phyloP scores from a whole-genome alignment of 2,113 vertebrate species.

The Phodopus roborovskii region DNA sequence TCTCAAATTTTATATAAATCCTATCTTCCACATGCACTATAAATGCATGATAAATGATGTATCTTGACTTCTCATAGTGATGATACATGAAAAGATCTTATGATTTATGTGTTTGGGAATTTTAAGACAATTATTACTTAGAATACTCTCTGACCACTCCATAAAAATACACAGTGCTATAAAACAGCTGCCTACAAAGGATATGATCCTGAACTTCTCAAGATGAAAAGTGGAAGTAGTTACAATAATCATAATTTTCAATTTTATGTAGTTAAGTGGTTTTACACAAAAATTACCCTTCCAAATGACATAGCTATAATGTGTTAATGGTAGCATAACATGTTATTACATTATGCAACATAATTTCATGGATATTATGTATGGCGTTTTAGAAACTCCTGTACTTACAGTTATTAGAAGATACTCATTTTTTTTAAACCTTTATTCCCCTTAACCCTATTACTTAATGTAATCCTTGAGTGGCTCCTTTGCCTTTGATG shows the following conservation, averaged over 20 bases:
- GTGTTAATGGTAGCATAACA: constrained; percentile 89
- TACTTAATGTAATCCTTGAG: constrained; percentile 83
- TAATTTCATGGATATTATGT: constrained; percentile 89
- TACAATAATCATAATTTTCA: constrained; percentile 91
- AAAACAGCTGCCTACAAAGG: constrained; percentile 87
- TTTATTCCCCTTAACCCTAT: constrained; percentile 84
- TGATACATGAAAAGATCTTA: constrained; percentile 85
- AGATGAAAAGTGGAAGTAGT: constrained; percentile 88
- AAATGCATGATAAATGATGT: constrained; percentile 85
- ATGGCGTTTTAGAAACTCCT: constrained; percentile 87
- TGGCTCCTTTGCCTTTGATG: constrained; percentile 79
- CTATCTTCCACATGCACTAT: constrained; percentile 77
- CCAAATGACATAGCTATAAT: constrained; percentile 89
- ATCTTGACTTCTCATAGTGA: constrained; percentile 85
- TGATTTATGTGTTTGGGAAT: constrained; percentile 88
- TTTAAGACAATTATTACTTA: constrained; percentile 89
- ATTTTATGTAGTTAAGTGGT: constrained; percentile 91
- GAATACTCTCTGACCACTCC: constrained; percentile 84
- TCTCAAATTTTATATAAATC: constrained; percentile 77
- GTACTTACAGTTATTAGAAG: constrained; percentile 86
- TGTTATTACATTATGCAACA: constrained; percentile 90
- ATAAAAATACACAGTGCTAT: constrained; percentile 88
- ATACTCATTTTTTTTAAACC: constrained; percentile 85
- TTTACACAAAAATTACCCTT: constrained; percentile 87
- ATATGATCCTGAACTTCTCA: constrained; percentile 88